Evolutionary conservation across 2,113 vertebrate species (phyloP).

Genomic region (Paramormyrops kingsleyae): DNA sequence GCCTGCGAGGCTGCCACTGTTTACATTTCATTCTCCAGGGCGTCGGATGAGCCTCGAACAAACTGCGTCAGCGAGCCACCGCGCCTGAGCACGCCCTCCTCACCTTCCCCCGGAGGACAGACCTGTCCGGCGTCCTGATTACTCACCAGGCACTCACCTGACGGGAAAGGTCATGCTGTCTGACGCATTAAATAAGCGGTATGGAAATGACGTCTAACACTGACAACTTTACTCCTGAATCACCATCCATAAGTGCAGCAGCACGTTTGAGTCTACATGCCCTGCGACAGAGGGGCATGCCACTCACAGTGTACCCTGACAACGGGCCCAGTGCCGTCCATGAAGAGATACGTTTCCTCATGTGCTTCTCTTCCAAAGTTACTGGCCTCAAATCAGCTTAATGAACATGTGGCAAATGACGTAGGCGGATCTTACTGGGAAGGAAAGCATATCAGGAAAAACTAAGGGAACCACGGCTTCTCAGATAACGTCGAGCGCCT

Average conservation of each 20-base stretch:
- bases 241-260: neutral
- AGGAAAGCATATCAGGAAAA: neutral
- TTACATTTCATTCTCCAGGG: constrained; percentile 29
- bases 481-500: neutral
- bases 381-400: neutral
- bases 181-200: neutral
- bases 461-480: neutral
- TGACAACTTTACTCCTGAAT: neutral
- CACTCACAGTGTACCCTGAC: neutral
- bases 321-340: neutral
- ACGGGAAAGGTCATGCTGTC: neutral
- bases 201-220: neutral
- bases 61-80: neutral
- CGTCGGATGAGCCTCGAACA: neutral
- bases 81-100: neutral
- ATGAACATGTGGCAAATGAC: neutral
- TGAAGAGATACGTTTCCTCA: neutral
- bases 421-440: neutral
- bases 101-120: neutral
- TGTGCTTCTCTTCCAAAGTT: neutral
- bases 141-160: neutral
- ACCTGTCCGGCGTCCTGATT: neutral
- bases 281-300: neutral
- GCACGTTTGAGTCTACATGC: neutral
- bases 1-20: neutral